Conservation (phyloP, 2,797 vertebrate species). For the Rhincodon typus region DNA sequence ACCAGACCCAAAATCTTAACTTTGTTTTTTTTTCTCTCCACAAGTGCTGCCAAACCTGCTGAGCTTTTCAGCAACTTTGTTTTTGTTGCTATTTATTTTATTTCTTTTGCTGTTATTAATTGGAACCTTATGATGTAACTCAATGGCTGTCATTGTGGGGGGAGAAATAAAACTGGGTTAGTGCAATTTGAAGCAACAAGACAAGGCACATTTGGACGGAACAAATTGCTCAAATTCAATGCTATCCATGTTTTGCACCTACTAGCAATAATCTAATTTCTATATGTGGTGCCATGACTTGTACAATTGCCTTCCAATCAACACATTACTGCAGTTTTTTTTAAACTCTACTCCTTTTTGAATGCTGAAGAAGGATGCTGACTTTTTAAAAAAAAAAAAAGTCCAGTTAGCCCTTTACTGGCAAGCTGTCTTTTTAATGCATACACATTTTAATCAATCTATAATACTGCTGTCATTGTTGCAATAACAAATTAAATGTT, state of each 20-base stretch:
- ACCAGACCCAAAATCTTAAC: no score
- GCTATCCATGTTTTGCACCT: not conserved
- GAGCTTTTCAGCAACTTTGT: no score
- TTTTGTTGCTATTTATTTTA: not conserved
- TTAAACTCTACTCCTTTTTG: not conserved
- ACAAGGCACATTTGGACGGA: not conserved
- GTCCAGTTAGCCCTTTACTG: not conserved
- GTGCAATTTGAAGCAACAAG: conserved; percentile 28
- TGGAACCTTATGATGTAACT: not conserved
- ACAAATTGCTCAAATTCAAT: not conserved
- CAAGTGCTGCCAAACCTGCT: no score
- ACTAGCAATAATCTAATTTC: conserved; percentile 28
- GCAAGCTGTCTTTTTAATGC: not conserved
- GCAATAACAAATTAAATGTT: conserved; percentile 19
- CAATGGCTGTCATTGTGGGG: not conserved
- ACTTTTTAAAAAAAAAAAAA: no score
- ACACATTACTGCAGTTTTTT: not conserved
- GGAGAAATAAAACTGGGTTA: not conserved
- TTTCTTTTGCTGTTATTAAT: not conserved
- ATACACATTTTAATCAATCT: not conserved
- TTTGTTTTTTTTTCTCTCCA: no score
- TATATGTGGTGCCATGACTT: conserved; percentile 23
- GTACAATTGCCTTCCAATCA: conserved; percentile 19
- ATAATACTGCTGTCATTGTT: not conserved
- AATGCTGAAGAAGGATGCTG: not conserved